Conservation (phyloP, 2,888 invertebrate genomes). For the Nasonovia ribisnigri region DNA sequence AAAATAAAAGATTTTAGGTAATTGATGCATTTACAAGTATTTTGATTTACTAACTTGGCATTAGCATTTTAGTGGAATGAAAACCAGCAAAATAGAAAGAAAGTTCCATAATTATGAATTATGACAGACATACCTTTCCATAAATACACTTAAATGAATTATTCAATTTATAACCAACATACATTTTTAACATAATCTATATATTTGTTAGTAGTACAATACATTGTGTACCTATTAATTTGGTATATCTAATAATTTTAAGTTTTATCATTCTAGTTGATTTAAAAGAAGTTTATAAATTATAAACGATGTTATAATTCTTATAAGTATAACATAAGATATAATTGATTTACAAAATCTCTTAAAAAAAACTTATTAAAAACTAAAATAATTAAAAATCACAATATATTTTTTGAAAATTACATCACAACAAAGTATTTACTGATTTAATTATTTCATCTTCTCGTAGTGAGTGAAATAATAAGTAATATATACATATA, state of each 20-base stretch:
- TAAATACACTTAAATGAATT: background rate
- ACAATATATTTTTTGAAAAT: no score
- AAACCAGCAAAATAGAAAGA: no score
- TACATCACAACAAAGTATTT: no score
- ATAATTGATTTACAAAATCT: background rate
- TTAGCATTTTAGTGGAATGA: background rate
- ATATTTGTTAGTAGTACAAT: background rate
- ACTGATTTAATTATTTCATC: no score
- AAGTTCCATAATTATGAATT: no score
- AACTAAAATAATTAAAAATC: background rate
- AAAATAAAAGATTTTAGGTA: background rate
- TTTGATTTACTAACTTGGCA: background rate
- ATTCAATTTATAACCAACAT: background rate
- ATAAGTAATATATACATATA: no score
- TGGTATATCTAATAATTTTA: background rate
- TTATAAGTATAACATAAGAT: background rate
- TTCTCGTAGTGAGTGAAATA: no score
- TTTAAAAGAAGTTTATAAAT: background rate
- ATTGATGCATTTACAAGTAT: background rate
- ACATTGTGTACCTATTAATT: no score
- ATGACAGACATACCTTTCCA: no score
- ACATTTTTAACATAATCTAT: background rate
- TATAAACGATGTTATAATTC: background rate
- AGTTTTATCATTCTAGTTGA: background rate
- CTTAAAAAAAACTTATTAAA: background rate